phyloP scores from a whole-genome alignment of 2,888 invertebrate species.

The Lasiommata megera region DNA sequence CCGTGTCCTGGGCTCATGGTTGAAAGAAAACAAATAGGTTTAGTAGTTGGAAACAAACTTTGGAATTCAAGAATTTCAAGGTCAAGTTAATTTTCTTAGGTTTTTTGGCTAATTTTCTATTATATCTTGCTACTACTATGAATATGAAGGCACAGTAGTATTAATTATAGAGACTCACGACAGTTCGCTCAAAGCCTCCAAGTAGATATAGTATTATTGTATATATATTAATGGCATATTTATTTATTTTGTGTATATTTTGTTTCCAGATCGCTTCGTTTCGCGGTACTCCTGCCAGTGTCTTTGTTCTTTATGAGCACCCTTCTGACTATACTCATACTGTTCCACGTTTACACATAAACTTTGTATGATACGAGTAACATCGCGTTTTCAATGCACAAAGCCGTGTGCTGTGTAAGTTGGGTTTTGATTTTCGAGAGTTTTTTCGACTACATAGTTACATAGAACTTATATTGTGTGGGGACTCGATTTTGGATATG shows the following conservation, averaged over 20 bases:
- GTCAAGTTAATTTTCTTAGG: no score
- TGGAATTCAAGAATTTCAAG: no score
- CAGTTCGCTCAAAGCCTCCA: no score
- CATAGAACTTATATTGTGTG: no score
- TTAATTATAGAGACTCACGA: no score
- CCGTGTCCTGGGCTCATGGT: no score
- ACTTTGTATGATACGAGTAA: constrained; percentile 3
- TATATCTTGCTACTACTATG: no score
- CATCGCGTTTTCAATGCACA: constrained; percentile 9
- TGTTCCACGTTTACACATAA: constrained; percentile 84
- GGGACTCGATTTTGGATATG: no score
- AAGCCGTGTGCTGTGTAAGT: not conserved
- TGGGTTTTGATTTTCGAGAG: not conserved
- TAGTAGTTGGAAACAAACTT: no score
- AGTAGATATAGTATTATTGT: not conserved
- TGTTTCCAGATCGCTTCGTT: constrained; percentile 82
- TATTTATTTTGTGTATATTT: not conserved
- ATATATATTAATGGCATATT: not conserved
- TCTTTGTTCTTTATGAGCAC: constrained; percentile 88
- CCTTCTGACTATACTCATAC: constrained; percentile 86
- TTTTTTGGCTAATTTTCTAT: no score
- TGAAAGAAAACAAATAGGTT: no score
- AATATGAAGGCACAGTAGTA: no score
- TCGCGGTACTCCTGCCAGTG: constrained; percentile 86
- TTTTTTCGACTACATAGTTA: not conserved